Conservation (phyloP, 2,888 invertebrate genomes). For the Caenorhabditis parvicauda region DNA sequence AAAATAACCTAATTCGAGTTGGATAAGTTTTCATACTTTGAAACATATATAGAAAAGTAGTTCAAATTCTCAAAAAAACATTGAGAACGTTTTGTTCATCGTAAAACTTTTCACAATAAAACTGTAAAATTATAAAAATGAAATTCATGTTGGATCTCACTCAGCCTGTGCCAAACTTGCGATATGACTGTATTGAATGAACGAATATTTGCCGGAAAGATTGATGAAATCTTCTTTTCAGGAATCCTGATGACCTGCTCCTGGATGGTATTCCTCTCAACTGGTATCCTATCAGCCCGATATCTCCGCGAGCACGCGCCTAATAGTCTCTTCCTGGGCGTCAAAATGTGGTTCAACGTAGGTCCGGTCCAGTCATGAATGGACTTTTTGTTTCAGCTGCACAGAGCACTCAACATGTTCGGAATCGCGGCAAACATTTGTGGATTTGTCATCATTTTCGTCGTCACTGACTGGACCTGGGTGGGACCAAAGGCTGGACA, state of each 20-base stretch:
- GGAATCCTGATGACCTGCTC: constrained; percentile 37
- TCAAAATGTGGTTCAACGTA: constrained; percentile 44
- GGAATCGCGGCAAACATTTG: constrained; percentile 34
- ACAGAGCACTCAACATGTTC: constrained; percentile 39
- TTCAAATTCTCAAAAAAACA: no score
- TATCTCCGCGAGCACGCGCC: constrained; percentile 39
- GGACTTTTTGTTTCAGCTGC: constrained; percentile 17
- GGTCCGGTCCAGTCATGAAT: not conserved
- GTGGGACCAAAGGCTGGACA: constrained; percentile 29
- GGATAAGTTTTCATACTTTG: no score
- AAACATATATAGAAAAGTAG: no score
- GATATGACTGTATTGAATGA: no score
- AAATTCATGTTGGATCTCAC: no score
- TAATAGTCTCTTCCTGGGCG: constrained; percentile 25
- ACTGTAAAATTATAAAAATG: no score
- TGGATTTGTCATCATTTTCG: constrained; percentile 41
- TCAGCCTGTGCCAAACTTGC: no score
- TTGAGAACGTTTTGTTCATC: no score
- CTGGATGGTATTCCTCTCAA: constrained; percentile 32
- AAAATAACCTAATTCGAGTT: no score
- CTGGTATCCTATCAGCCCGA: constrained; percentile 38
- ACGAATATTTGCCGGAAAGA: no score
- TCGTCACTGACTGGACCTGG: constrained; percentile 41
- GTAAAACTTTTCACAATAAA: no score
- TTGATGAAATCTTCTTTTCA: no score